These are phyloP conservation scores for Tenthredo scrophulariae DNA, from an alignment of 2,888 invertebrate genomes.

Conservation along the genomic window DNA sequence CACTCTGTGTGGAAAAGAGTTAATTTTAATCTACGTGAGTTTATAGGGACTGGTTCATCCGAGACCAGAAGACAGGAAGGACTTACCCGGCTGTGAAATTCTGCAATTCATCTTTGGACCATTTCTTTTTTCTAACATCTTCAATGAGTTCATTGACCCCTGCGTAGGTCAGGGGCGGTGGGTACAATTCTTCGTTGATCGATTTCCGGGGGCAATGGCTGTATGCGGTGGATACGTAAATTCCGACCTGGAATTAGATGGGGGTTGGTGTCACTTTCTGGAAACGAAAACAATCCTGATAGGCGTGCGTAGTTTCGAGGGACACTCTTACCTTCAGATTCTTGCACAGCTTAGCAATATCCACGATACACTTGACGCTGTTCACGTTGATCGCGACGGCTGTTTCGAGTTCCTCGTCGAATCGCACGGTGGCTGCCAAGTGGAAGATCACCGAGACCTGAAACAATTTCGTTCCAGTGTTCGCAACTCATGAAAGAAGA, in stretches of 20 bases:
- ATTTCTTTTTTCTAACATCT: constrained; percentile 20
- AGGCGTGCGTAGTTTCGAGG: not conserved
- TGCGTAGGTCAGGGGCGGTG: constrained; percentile 79
- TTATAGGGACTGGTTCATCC: not conserved
- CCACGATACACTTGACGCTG: constrained; percentile 54
- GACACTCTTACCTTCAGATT: constrained; percentile 65
- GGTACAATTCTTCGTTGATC: constrained; percentile 84
- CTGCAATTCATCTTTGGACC: constrained; percentile 73
- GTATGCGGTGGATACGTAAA: constrained; percentile 56
- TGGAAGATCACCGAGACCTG: constrained; percentile 60
- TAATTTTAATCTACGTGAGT: no score
- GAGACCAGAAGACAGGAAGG: not conserved
- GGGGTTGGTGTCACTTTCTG: not conserved
- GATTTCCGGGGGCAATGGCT: constrained; percentile 71
- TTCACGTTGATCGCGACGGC: no score
- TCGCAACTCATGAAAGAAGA: constrained; percentile 49
- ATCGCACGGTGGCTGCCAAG: constrained; percentile 58
- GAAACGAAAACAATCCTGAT: not conserved
- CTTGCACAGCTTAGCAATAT: constrained; percentile 56
- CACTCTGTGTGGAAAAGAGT: not conserved
- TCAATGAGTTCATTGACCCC: constrained; percentile 77
- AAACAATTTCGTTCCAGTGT: constrained; percentile 52
- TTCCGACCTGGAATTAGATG: constrained; percentile 36
- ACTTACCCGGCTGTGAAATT: constrained; percentile 77
- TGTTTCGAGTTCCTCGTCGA: constrained; percentile 56